A percentile compares a stretch with the other conserved stretches of the same genome.
phyloP scores from a whole-genome alignment of 2,113 vertebrate species.

The Phylloscopus trochiloides region DNA sequence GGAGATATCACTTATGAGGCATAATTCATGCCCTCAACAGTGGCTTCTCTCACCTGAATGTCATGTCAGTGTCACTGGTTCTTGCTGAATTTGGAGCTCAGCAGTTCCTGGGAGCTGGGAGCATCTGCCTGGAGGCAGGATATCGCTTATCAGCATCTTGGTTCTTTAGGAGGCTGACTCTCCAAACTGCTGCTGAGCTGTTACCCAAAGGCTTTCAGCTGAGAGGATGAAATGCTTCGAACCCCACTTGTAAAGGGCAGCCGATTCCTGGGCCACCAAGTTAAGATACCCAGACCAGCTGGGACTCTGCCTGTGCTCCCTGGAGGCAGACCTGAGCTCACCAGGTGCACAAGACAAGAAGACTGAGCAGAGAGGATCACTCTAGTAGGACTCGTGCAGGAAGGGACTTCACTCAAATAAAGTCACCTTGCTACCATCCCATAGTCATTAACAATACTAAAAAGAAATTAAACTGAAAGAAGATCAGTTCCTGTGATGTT shows the following conservation, averaged over 20 bases:
- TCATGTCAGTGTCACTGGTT: not conserved
- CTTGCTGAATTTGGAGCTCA: slow-evolving; percentile 41
- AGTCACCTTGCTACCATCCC: not conserved
- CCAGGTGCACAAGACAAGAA: not conserved
- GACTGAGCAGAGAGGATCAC: not conserved
- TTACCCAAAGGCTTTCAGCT: not conserved
- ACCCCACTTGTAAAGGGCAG: not conserved
- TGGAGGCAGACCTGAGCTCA: not conserved
- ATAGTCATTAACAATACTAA: not conserved
- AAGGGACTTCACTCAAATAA: not conserved
- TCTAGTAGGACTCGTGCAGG: not conserved
- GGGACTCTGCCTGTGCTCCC: not conserved
- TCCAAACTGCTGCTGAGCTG: not conserved
- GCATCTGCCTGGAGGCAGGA: slow-evolving; percentile 1
- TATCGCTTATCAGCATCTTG: slow-evolving; percentile 30
- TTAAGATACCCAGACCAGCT: not conserved
- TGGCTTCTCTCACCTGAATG: not conserved
- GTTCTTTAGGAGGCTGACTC: not conserved
- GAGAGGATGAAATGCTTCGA: not conserved
- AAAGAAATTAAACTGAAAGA: not conserved
- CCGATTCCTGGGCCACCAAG: not conserved
- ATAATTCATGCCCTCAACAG: not conserved
- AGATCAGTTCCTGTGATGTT: not conserved
- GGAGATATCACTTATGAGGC: slow-evolving; percentile 30
- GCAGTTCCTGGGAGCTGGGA: slow-evolving; percentile 35